These are phyloP conservation scores for Leucophenga montana DNA, from an alignment of 2,888 invertebrate genomes.

Conservation along the genomic window DNA sequence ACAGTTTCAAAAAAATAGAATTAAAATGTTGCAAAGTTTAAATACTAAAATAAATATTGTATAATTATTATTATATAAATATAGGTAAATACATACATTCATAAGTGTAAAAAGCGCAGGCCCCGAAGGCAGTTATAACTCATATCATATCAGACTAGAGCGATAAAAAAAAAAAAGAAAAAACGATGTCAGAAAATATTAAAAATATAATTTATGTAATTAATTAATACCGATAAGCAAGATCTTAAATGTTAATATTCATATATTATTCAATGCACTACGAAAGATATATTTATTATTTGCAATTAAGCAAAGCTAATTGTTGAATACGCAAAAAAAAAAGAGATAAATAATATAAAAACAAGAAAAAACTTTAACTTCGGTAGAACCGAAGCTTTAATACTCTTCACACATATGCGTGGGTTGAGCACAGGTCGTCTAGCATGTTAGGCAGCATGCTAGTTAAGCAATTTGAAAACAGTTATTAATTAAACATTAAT, in stretches of 20 bases:
- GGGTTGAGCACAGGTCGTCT: too few relatives aligned
- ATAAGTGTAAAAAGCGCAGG: neutral
- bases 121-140: neutral
- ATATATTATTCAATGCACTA: neutral
- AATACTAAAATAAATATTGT: neutral
- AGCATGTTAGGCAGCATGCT: too few relatives aligned
- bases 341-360: conserved; percentile 29
- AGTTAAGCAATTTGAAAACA: too few relatives aligned
- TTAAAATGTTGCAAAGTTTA: neutral
- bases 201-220: conserved; percentile 17
- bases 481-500: too few relatives aligned
- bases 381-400: too few relatives aligned
- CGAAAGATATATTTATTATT: neutral
- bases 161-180: neutral
- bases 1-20: conserved; percentile 1
- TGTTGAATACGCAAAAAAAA: conserved; percentile 26
- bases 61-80: neutral
- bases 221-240: conserved; percentile 3
- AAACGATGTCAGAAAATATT: conserved; percentile 19
- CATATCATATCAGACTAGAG: neutral
- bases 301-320: conserved; percentile 24
- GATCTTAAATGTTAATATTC: conserved; percentile 23
- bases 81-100: too few relatives aligned
- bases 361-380: too few relatives aligned
- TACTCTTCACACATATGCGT: too few relatives aligned